Evolutionary conservation across 2,113 vertebrate genomes (phyloP).

Genomic region (Puffinus mauretanicus): DNA sequence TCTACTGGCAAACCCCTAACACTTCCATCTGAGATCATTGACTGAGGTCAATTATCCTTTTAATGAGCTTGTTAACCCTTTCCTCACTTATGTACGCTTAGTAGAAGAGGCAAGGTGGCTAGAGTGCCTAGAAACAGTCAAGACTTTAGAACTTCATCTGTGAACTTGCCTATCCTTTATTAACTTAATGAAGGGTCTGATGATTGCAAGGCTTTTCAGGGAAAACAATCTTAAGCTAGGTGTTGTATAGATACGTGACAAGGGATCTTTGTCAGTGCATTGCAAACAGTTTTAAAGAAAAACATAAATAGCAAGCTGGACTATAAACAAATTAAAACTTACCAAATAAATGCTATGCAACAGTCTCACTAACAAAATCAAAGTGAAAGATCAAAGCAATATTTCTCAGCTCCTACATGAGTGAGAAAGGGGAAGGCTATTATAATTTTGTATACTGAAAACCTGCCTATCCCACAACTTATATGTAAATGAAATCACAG

Average conservation of each 20-base stretch:
- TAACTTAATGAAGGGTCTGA: not conserved
- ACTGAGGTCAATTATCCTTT: not conserved
- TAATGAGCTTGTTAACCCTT: not conserved
- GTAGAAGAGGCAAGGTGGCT: not conserved
- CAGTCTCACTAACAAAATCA: not conserved
- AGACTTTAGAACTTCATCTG: not conserved
- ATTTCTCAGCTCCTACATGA: not conserved
- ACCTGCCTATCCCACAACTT: not conserved
- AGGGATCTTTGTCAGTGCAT: not conserved
- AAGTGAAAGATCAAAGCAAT: not conserved
- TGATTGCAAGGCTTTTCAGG: not conserved
- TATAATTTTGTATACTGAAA: not conserved
- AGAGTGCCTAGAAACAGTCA: not conserved
- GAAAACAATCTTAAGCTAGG: not conserved
- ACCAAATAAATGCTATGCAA: not conserved
- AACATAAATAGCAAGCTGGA: not conserved
- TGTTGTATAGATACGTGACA: not conserved
- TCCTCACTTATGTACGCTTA: not conserved
- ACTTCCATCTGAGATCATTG: not conserved
- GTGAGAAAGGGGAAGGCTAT: not conserved
- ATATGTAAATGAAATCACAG: not conserved
- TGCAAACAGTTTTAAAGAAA: not conserved
- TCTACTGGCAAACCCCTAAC: not conserved
- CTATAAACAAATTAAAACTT: not conserved
- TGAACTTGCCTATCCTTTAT: not conserved